These are phyloP conservation scores for Enteromius fasciolatus DNA, from an alignment of 2,797 vertebrate species.

Conservation along the genomic window DNA sequence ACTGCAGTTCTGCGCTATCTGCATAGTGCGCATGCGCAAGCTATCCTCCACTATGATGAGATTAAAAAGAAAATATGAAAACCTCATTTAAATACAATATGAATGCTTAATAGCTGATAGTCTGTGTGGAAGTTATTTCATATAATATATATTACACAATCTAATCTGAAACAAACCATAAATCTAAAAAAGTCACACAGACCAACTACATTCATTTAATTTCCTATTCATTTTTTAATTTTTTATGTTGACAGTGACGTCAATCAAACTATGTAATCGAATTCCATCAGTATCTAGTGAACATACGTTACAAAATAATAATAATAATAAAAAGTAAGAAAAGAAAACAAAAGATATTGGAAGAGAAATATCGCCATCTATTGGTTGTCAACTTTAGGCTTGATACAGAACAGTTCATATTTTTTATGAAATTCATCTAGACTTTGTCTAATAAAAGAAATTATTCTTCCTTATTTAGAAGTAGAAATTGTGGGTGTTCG, in stretches of 20 bases:
- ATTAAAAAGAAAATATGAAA: not conserved
- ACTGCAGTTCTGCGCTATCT: slow-evolving; percentile 41
- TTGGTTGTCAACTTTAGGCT: slow-evolving; percentile 4
- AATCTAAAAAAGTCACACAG: not conserved
- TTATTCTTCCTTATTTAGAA: not conserved
- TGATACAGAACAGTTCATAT: not conserved
- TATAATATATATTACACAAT: not conserved
- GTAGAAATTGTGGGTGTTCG: not conserved
- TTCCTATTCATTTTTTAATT: not conserved
- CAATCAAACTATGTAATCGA: not conserved
- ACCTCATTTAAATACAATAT: not conserved
- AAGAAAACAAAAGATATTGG: not conserved
- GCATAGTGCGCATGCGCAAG: slow-evolving; percentile 51
- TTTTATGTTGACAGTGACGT: not conserved
- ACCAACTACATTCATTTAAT: not conserved
- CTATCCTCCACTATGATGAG: not conserved
- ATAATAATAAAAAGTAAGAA: not conserved
- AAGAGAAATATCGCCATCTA: slow-evolving; percentile 34
- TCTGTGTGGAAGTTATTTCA: not conserved
- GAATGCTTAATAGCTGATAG: not conserved
- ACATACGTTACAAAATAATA: not conserved
- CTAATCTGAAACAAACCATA: not conserved
- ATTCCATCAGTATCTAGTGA: too few species aligned
- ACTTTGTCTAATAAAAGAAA: not conserved
- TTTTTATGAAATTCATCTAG: not conserved